Evolutionary conservation across 2,888 invertebrate species (phyloP), one percentile per base, ranked within the genome.

Genomic region (Deroplatys truncata): DNA sequence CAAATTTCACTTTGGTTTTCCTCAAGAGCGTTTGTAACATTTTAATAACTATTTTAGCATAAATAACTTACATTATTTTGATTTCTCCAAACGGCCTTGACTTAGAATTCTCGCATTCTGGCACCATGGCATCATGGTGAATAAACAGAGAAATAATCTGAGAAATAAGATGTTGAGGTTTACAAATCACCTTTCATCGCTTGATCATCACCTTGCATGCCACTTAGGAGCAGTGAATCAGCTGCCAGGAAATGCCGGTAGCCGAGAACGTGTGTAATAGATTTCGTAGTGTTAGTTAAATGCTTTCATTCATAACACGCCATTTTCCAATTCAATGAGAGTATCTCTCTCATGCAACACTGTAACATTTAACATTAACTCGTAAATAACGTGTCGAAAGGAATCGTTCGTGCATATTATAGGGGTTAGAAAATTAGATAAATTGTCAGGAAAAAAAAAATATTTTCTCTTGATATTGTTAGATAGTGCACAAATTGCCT

Each of bases 201-300:
- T 87, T 87, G 87, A 87, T 87, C 87, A 87, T 87, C 87, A 82
- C 83, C 83, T 87, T 87, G 87, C 87, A 87, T 87, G 87, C 87
- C 29, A 87, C 83, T 82, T 82, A 43, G 28, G 83, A 72, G 35
- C 87, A 87, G 35, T 35, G 82, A 82, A 43, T 83, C 83, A 87
- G 83, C 87, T 31, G 35, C 43, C 83, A 83, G 87, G 87, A 87
- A 87, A 87, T 87, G n/a, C 87, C 87, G 43, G 56, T 25, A 87
- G 28, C 82, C 35, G 56, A 72, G 56, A 72, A 72, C 56, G 56
- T 72, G 56, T 72, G 56, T 72, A 72, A 72, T 72, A 72, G 56
- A 72, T 72, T 72, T 72, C 56, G 56, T 72, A 20, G 56, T 72
- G 56, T 72, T 56, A 72, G 56, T 72, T 72, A 72, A 72, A 72